phyloP scores from a whole-genome alignment of 2,797 vertebrate species.

The Thalassophryne amazonica region DNA sequence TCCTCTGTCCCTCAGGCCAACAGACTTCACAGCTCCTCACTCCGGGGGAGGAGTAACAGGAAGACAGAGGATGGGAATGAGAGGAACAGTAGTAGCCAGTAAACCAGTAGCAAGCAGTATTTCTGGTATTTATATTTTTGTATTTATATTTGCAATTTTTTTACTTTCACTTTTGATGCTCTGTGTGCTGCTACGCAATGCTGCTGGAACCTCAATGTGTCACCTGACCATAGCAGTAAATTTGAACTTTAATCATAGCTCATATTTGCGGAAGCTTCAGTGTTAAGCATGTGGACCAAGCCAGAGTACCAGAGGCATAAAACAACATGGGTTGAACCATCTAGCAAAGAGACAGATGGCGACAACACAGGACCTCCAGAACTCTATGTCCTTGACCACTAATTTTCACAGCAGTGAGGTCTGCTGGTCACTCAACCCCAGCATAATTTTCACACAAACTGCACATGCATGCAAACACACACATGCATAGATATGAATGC shows the following conservation, averaged over 20 bases:
- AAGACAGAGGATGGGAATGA: too few relatives aligned
- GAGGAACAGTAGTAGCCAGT: too few relatives aligned
- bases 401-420: constrained; percentile 32
- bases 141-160: too few relatives aligned
- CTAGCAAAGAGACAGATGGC: constrained; percentile 59
- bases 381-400: constrained; percentile 48
- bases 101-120: too few relatives aligned
- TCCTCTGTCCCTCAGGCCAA: too few relatives aligned
- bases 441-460: constrained; percentile 35
- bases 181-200: too few relatives aligned
- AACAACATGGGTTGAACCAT: constrained; percentile 7
- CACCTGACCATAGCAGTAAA: too few relatives aligned
- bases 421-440: constrained; percentile 19
- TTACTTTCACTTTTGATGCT: too few relatives aligned
- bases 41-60: too few relatives aligned
- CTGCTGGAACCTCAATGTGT: too few relatives aligned
- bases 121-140: too few relatives aligned
- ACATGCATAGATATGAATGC: not conserved
- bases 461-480: constrained; percentile 14
- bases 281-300: not conserved
- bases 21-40: too few relatives aligned
- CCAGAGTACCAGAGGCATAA: not conserved
- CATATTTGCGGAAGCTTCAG: not conserved
- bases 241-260: not conserved
- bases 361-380: constrained; percentile 43